phyloP scores from a whole-genome alignment of 2,888 invertebrate species.

The Thymelicus sylvestris region DNA sequence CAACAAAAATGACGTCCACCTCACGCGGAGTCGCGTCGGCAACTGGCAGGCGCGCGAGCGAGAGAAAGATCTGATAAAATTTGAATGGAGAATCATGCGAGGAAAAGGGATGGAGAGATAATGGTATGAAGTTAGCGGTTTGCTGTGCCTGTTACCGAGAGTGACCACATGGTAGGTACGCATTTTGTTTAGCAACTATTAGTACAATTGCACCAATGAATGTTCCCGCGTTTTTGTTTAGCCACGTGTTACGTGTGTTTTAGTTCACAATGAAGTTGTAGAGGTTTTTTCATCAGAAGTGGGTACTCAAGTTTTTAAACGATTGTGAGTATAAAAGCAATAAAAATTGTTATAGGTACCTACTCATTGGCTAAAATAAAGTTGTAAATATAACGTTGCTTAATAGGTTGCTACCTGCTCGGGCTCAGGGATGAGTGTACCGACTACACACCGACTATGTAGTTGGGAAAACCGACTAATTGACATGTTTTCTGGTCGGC shows the following conservation, averaged over 20 bases:
- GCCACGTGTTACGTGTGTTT: constrained; percentile 69
- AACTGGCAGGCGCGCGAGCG: constrained; percentile 65
- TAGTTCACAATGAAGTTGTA: constrained; percentile 46
- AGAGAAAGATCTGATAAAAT: constrained; percentile 63
- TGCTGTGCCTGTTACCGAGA: constrained; percentile 66
- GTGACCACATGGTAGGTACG: constrained; percentile 81
- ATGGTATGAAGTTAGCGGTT: constrained; percentile 63
- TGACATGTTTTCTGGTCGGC: no score
- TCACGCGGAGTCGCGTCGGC: constrained; percentile 50
- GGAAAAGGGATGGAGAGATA: constrained; percentile 42
- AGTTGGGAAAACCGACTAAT: no score
- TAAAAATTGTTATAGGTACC: constrained; percentile 7
- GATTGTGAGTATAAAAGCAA: constrained; percentile 1
- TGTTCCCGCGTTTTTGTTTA: constrained; percentile 75
- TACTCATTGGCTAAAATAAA: constrained; percentile 1
- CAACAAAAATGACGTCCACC: constrained; percentile 51
- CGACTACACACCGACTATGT: no score
- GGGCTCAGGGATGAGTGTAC: not conserved
- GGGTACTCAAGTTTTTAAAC: constrained; percentile 24
- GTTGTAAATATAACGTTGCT: constrained; percentile 6
- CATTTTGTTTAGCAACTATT: constrained; percentile 68
- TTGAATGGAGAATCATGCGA: constrained; percentile 50
- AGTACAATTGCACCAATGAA: constrained; percentile 68
- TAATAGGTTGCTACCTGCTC: not conserved
- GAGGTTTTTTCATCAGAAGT: constrained; percentile 44